Evolutionary conservation across 2,797 vertebrate genomes (phyloP).

Genomic region (Phyllotis vaccarum): DNA sequence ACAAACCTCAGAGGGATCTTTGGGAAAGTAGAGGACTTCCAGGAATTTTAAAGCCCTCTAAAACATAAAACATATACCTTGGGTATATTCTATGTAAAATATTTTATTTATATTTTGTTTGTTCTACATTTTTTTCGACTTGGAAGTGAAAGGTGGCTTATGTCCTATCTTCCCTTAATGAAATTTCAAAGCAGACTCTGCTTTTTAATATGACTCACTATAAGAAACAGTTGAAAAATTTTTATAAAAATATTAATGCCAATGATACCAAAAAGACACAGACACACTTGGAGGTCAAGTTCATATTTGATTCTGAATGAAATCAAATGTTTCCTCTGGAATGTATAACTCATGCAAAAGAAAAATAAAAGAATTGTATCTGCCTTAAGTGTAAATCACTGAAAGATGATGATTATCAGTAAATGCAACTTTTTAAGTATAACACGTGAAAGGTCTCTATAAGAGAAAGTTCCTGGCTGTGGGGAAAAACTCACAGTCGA

Average conservation of each 20-base stretch:
- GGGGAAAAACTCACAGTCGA: neutral
- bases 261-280: constrained; percentile 20
- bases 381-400: neutral
- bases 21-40: neutral
- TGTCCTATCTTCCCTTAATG: neutral
- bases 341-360: neutral
- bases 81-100: neutral
- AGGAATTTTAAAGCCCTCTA: neutral
- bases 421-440: neutral
- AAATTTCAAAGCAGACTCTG: neutral
- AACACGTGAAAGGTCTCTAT: neutral
- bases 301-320: neutral
- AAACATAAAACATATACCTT: neutral
- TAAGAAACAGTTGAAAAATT: constrained; percentile 35
- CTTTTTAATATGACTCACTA: neutral
- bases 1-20: neutral
- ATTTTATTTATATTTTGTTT: constrained; percentile 34
- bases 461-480: constrained; percentile 21
- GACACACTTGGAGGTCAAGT: neutral
- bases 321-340: neutral
- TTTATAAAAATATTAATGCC: neutral
- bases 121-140: neutral
- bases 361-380: neutral
- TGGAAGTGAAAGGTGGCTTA: neutral
- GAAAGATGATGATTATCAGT: neutral